Evolutionary conservation across 2,797 vertebrate genomes (phyloP), one percentile per base, ranked within the genome.

Genomic region (Otolemur crassicaudatus): DNA sequence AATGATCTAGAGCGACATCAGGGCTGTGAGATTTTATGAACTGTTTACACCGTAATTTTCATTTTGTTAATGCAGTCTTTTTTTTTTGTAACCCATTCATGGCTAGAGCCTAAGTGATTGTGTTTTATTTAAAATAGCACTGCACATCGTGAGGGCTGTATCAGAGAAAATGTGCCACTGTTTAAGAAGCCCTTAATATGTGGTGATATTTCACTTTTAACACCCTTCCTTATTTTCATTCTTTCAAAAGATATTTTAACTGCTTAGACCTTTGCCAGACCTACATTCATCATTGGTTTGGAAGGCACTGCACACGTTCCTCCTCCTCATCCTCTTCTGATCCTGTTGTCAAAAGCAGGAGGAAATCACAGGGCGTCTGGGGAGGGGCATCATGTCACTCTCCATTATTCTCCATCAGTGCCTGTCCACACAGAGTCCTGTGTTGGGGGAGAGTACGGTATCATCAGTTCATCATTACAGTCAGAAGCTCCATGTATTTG

Each of bases 1-100:
- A 99, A 99, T 99, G 99, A 99, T 99, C 99, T 99, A 99, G 99
- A 99, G 99, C 99, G 99, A 99, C 99, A 99, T 99, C 99, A 99
- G 99, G 99, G 99, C 99, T 99, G 99, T 99, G 99, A 99, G 99
- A 99, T 99, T 99, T 99, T 99, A 99, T 99, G 99, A 99, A 99
- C 99, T 99, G 99, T 99, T 99, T 99, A 99, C 99, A 99, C 99
- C 99, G 99, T 99, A 99, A 99, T 99, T 99, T 99, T 99, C 99
- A 99, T 99, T 99, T 99, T 99, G 99, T 99, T 99, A 99, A 99
- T 99, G 99, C 99, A 99, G 99, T 99, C 99, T 98, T 99, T 99
- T 99, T 67, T 67, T 99, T 98, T 98, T 98, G 99, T 99, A 99
- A 99, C 99, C 99, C 99, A 95, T 99, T 99, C 98, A 98, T 98